Evolutionary conservation across 2,113 vertebrate genomes (phyloP), one percentile per base, ranked within the genome.

Genomic region (Chelonoidis abingdonii): DNA sequence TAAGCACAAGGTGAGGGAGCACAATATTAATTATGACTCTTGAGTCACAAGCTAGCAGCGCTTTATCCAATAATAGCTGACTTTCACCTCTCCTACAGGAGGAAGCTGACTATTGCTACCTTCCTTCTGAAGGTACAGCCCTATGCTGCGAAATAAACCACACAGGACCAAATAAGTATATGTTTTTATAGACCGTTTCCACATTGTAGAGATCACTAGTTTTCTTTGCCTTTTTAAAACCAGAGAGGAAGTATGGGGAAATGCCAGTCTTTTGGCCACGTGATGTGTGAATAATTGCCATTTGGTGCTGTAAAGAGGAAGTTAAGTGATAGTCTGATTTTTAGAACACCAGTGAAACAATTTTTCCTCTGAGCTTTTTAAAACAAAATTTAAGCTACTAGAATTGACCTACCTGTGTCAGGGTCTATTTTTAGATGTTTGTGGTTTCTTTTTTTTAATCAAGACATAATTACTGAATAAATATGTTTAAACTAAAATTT

Each of bases 21-120:
- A 2, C 5, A 38, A 11, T 38, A 19, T 10, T 29, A 25, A 76
- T 44, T 38, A 38, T 84, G 44, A 41, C 1, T 25, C 35, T 44
- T 35, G 8, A 38, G 3, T 11, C 85, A 24, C 3, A 83, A 41
- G 44, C 11, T 72, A 25, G 17, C 90, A 88, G 10, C 41, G 69
- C 53, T 1, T 5, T 0, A 0, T 21, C 88, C 12, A 44, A 52
- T 78, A 47, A 35, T 56, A 1, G 8, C 10, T 27, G 80, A 47
- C 5, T 44, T 10, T 22, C 1, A 0, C 5, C 4, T 92, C n/a
- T 92, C 17, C 19, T 25, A 1, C 8, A 31, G 54, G 0, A 81
- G 24, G 79, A 83, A 47, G 41, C 25, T 31, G 4, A 25, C 84
- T 88, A 44, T 86, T 84, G 80, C 19, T 47, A 92, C 79, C 22